Evolutionary conservation across 2,888 invertebrate genomes (phyloP), one percentile per base, ranked within the genome.

Genomic region (Keiferia lycopersicella): DNA sequence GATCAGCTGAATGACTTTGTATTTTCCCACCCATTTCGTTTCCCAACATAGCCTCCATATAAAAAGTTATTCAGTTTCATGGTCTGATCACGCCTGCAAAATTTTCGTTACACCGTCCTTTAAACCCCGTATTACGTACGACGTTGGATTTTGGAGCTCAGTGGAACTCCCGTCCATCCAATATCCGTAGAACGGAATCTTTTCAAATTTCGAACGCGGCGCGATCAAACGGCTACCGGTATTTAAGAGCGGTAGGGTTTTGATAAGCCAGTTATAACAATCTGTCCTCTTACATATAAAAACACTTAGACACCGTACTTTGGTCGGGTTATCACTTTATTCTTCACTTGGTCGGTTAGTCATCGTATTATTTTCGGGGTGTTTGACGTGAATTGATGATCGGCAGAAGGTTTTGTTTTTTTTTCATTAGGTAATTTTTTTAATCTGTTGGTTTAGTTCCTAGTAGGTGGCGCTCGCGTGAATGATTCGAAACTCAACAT

Each of bases 221-320:
- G 63, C 38, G 69, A 70, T 73, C 79, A 77, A 78, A 79, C 72
- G 66, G 82, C 84, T 83, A 82, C 84, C 79, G 81, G 84, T 80
- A 75, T 82, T 81, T 70, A 69, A 45, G 60, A 68, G 68, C 63
- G 68, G 64, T 68, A 66, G 68, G 66, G 66, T 71, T 68, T 73
- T 69, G 69, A 70, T 73, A 61, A 61, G 61, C 80, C 75, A 34
- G 80, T 81, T 82, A 81, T 80, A 81, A 81, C 79, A 81, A 83
- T 81, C 78, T 74, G 73, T 73, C 70, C 71, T 76, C 76, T 18
- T 76, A 77, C 77, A 74, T 75, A 75, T 74, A 74, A 81, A 80
- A 80, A 78, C 77, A 76, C 77, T 78, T 73, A 71, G 66, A 63
- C 66, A 22, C 10, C 22, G 59, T 38, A 53, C 51, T 45, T 45